phyloP scores from a whole-genome alignment of 2,113 vertebrate genomes.

The Gymnorhina tibicen region DNA sequence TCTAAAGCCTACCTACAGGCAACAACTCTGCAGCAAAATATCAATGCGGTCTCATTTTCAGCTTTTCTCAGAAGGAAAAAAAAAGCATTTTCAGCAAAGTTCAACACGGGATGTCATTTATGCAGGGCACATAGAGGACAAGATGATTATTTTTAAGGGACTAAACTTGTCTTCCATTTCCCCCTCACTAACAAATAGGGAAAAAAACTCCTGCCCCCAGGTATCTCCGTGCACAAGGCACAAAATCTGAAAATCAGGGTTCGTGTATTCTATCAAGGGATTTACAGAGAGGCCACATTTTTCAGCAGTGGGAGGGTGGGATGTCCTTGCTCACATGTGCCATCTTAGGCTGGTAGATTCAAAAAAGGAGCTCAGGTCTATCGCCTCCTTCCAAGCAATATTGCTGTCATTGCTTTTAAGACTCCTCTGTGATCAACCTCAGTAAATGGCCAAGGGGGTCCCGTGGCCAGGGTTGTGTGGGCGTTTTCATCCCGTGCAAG shows the following conservation, averaged over 20 bases:
- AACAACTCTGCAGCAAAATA: conserved; percentile 52
- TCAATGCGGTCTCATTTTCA: not conserved
- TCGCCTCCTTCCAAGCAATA: not conserved
- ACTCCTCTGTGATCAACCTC: not conserved
- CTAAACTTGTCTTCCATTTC: not conserved
- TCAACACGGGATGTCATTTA: not conserved
- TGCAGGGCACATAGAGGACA: not conserved
- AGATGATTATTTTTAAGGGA: not conserved
- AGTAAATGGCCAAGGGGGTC: not conserved
- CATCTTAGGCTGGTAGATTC: not conserved
- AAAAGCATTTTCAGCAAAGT: not conserved
- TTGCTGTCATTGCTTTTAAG: not conserved
- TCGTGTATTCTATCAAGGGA: not conserved
- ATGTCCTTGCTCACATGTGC: not conserved
- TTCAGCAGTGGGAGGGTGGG: not conserved
- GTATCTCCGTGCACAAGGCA: not conserved
- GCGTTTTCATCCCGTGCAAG: fast-evolving
- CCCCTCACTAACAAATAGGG: not conserved
- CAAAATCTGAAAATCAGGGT: not conserved
- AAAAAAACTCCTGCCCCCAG: not conserved
- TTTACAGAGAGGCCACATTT: not conserved
- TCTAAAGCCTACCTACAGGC: conserved; percentile 60
- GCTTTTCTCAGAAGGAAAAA: not conserved
- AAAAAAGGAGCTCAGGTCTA: not conserved
- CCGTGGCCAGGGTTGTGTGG: fast-evolving